A percentile compares a stretch with the other conserved stretches of the same genome.
Conservation (phyloP, 2,113 vertebrate species). For the Pongo abelii region DNA sequence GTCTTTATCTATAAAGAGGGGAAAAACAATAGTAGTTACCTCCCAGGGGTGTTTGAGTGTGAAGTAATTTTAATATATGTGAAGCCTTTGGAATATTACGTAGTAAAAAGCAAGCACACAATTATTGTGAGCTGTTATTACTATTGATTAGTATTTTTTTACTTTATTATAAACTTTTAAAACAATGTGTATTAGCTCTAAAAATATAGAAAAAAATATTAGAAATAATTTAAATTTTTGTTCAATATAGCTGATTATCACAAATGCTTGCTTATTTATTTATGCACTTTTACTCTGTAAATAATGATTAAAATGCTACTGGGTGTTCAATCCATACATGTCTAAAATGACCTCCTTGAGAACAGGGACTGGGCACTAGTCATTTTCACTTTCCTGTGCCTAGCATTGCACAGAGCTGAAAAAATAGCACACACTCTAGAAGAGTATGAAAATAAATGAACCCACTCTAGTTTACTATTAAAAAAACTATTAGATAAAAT, state of each 20-base stretch:
- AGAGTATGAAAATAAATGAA: background rate
- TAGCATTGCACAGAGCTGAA: background rate
- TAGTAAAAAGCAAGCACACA: background rate
- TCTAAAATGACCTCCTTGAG: background rate
- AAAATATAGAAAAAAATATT: background rate
- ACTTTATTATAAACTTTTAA: background rate
- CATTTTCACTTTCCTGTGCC: background rate
- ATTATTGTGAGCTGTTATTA: background rate
- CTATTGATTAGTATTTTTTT: background rate
- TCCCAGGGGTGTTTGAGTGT: rapidly evolving
- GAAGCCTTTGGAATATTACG: background rate
- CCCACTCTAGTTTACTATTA: too few species aligned
- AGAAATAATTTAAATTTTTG: background rate
- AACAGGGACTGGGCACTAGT: background rate
- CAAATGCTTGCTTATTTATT: background rate
- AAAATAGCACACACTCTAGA: background rate
- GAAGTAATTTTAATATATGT: background rate
- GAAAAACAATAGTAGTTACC: too few species aligned
- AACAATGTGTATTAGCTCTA: background rate
- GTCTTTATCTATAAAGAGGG: background rate
- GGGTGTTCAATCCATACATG: background rate
- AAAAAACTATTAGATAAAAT: background rate
- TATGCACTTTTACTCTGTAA: background rate
- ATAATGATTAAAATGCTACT: background rate
- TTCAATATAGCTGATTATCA: background rate